A percentile compares a stretch with the other conserved stretches of the same genome.
Conservation (phyloP, 2,113 vertebrate genomes). For the Stictonetta naevosa region DNA sequence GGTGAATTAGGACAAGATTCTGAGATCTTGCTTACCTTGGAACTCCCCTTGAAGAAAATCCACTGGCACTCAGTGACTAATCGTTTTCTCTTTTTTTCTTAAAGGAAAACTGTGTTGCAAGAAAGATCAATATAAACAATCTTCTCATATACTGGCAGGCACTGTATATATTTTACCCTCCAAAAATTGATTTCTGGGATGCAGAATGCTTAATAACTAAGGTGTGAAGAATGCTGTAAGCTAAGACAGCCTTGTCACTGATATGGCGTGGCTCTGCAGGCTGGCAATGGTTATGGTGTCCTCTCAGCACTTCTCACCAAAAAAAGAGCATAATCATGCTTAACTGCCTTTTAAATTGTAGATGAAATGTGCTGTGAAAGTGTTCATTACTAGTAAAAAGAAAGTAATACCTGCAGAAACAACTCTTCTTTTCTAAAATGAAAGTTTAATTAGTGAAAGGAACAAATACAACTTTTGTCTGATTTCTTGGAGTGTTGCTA, state of each 20-base stretch:
- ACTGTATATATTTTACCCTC: background rate
- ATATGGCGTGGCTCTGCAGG: fast-evolving
- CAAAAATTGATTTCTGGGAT: background rate
- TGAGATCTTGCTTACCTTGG: background rate
- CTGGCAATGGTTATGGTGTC: background rate
- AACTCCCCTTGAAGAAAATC: fast-evolving
- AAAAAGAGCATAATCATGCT: background rate
- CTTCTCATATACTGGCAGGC: background rate
- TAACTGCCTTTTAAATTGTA: background rate
- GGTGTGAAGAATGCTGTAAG: background rate
- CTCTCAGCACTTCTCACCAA: background rate
- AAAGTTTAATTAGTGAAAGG: background rate
- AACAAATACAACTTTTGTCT: background rate
- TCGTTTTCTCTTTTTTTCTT: background rate
- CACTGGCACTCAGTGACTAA: background rate
- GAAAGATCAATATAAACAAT: background rate
- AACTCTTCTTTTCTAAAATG: background rate
- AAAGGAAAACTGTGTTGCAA: background rate
- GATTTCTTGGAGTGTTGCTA: background rate
- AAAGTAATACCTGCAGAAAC: background rate
- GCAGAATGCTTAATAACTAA: background rate
- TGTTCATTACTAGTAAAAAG: background rate
- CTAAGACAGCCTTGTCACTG: background rate
- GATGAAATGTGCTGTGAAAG: background rate
- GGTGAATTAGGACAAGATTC: background rate